A percentile compares a stretch with the other conserved stretches of the same genome.
Conservation (phyloP, 2,888 invertebrate species). For the Trichacis sp. region DNA sequence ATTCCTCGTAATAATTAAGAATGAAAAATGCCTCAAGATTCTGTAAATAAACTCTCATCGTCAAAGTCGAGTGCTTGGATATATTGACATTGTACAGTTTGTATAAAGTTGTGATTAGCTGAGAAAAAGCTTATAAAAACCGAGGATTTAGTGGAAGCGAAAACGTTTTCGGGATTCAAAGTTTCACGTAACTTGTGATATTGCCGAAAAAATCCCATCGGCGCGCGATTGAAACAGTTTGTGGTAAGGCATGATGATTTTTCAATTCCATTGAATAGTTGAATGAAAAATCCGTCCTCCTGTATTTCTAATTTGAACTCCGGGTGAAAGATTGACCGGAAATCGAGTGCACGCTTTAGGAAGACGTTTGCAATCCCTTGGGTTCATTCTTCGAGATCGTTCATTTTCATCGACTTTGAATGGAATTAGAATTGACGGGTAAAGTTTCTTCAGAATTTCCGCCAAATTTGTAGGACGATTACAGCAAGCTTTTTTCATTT, state of each 20-base stretch:
- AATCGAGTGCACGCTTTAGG: slow-evolving; percentile 9
- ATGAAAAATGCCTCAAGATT: slow-evolving; percentile 30
- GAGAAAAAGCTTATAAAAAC: slow-evolving; percentile 5
- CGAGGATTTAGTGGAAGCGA: background rate
- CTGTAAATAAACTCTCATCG: slow-evolving; percentile 42
- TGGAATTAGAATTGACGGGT: background rate
- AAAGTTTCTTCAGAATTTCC: no score
- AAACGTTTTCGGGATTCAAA: background rate
- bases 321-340: background rate
- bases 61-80: slow-evolving; percentile 21
- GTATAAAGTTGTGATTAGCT: slow-evolving; percentile 11
- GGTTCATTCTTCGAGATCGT: background rate
- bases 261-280: slow-evolving; percentile 19
- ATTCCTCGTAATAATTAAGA: slow-evolving; percentile 6
- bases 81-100: slow-evolving; percentile 19
- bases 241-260: slow-evolving; percentile 5
- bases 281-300: slow-evolving; percentile 42
- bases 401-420: background rate
- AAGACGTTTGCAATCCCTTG: background rate
- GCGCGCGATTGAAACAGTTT: background rate
- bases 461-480: no score
- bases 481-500: no score
- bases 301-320: slow-evolving; percentile 27
- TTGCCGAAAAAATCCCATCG: background rate
- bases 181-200: background rate